Evolutionary conservation across 2,797 vertebrate species (phyloP), one percentile per base, ranked within the genome.

Genomic region (Hirundo rustica): DNA sequence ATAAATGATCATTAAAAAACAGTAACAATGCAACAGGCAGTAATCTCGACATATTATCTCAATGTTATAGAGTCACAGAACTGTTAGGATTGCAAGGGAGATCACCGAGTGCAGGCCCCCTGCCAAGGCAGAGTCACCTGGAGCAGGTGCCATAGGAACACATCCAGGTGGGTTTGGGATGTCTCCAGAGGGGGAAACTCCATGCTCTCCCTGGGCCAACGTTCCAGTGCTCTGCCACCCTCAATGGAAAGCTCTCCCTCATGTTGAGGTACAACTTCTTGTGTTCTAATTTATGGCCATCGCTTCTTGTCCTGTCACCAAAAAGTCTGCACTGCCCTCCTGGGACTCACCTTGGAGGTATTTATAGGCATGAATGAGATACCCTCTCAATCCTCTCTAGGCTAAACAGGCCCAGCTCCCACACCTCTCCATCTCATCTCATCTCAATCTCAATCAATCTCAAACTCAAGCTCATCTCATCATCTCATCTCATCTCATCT

Each of bases 1-100:
- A 91, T 23, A 91, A 65, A 72, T 11, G 23, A 47, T 36, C 65
- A 61, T 51, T 23, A 10, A 7, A 70, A 45, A 55, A 3, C 42
- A 34, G 3, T 7, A 50, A 54, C 22, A 42, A 72, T 4, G 0
- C 8, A 57, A 16, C 38, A 30, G 1, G 2, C 4, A 26, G 8
- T 9, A 30, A 8, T 36, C 22, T 9, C 13, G 7, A 53, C 10
- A 0, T 3, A 17, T 4, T 9, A 64, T 7, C 38, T 42, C 1
- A 0, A 19, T 0, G 2, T 5, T 18, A 44, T 9, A n/a, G 60
- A 72, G 51, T 22, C 27, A n/a, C 36, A 32, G 36, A 18, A 27
- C 4, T 22, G 10, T 40, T 38, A 58, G 19, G 19, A 16, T 12
- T 38, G 51, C 22, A 57, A 50, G 19, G 23, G 13, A 58, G 19